Evolutionary conservation across 2,888 invertebrate genomes (phyloP).

Genomic region (Meteorus colon): DNA sequence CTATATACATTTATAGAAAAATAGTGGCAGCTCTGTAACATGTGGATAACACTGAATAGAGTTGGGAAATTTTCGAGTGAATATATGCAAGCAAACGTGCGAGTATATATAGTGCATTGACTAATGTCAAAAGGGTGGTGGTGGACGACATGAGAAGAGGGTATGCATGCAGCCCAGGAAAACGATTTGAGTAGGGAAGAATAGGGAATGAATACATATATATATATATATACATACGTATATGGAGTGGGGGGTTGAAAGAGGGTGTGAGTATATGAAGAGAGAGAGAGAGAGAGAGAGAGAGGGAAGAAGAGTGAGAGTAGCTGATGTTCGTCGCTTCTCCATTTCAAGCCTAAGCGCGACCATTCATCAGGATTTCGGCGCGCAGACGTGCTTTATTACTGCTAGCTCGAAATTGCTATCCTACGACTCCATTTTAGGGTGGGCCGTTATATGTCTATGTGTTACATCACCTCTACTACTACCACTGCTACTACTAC

Average conservation of each 20-base stretch:
- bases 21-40: conserved; percentile 9
- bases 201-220: conserved; percentile 25
- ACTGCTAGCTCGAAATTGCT: conserved; percentile 73
- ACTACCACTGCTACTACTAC: conserved; percentile 45
- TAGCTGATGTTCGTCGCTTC: conserved; percentile 68
- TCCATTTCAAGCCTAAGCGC: conserved; percentile 74
- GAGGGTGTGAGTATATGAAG: too few relatives aligned
- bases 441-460: conserved; percentile 42
- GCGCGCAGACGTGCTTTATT: conserved; percentile 74
- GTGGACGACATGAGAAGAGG: conserved; percentile 15
- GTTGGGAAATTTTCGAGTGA: conserved; percentile 24
- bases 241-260: not conserved
- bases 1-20: not conserved
- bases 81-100: conserved; percentile 25
- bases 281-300: conserved; percentile 26
- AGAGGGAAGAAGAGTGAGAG: conserved; percentile 66
- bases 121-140: conserved; percentile 27
- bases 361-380: conserved; percentile 73
- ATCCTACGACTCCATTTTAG: conserved; percentile 73
- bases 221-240: conserved; percentile 33
- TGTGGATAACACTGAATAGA: conserved; percentile 6
- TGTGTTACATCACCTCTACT: conserved; percentile 17
- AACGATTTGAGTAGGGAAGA: conserved; percentile 22
- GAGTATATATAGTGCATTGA: conserved; percentile 1
- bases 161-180: conserved; percentile 1